Base-by-base conservation (phyloP, 2,888 invertebrate genomes). In the Hypomecis atomaria region DNA sequence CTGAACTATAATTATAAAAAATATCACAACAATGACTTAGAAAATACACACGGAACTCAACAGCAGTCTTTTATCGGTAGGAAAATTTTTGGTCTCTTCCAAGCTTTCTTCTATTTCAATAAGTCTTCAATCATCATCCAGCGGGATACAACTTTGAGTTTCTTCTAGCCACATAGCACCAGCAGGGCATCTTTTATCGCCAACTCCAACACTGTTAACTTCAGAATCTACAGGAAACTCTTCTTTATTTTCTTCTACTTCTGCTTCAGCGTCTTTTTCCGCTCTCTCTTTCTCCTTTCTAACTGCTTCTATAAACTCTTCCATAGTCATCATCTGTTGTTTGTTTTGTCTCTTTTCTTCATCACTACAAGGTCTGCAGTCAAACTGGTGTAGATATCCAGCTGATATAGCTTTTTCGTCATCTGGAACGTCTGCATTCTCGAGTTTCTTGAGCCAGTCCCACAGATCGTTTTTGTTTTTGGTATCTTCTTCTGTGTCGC, bases 401-500 rank as follows among this genome's bases (percentile, higher is more conserved):
- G 52, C 23, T 1, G 40, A 40, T 7, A 52, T 10, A 10, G 40
- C 7, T 33, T 52, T 52, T 4, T 52, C 40, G 6, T 23, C 52
- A 10, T 52, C 52, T n/a, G 40, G 6, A n/a, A 52, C 10, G 6
- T 52, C 10, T 42, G 40, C 33, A n/a, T 23, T 10, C 40, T 52
- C 52, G 0, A 52, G 40, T 6, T 52, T 40, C 4, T 40, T 33
- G 10, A 52, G 37, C 52, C 52, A 52, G 4, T 42, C 33, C 52
- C 52, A 52, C 33, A 52, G n/a, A 23, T 33, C 23, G 0, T 52
- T 10, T 7, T 52, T 52, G 40, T 33, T 9, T 52, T 52, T 40
- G 1, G 6, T 40, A 33, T 52, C 52, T 52, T 52, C 52, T 0
- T 56, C 56, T 4, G 56, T 56, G n/a, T 56, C 56, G 10, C 56